These are phyloP conservation scores for Metridium senile DNA, from an alignment of 92 coral and sea anemone genomes.

Conservation along the genomic window DNA sequence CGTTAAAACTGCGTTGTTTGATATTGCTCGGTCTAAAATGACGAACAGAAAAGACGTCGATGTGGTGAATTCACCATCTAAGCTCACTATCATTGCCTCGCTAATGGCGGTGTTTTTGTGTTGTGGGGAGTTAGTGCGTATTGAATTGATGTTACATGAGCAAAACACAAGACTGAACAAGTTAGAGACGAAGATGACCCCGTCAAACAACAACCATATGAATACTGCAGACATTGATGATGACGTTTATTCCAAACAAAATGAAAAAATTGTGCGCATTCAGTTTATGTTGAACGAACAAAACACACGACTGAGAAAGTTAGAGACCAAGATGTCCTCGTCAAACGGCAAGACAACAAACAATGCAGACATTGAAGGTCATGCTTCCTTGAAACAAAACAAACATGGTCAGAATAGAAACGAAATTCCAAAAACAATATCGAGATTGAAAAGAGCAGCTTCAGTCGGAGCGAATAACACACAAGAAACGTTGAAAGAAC, in stretches of 20 bases:
- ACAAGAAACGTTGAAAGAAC: neutral
- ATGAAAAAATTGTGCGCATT: neutral
- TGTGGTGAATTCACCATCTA: neutral
- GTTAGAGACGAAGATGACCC: neutral
- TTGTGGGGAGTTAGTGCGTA: neutral
- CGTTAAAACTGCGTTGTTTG: neutral
- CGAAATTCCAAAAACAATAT: neutral
- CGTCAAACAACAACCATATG: neutral
- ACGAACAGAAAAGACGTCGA: neutral
- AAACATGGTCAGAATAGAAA: neutral
- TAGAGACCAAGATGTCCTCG: neutral
- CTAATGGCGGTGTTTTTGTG: neutral
- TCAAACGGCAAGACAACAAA: neutral
- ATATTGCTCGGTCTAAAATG: no score
- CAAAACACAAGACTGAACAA: neutral
- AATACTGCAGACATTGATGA: neutral
- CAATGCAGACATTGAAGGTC: neutral
- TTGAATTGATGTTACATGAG: neutral
- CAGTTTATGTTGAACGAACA: neutral
- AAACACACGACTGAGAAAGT: neutral
- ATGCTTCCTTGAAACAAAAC: neutral
- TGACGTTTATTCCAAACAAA: neutral
- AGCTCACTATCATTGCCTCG: neutral
- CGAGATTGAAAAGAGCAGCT: neutral
- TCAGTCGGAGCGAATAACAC: neutral